Evolutionary conservation across 2,797 vertebrate genomes (phyloP), one percentile per base, ranked within the genome.

Genomic region (Rhodeus uyekii): DNA sequence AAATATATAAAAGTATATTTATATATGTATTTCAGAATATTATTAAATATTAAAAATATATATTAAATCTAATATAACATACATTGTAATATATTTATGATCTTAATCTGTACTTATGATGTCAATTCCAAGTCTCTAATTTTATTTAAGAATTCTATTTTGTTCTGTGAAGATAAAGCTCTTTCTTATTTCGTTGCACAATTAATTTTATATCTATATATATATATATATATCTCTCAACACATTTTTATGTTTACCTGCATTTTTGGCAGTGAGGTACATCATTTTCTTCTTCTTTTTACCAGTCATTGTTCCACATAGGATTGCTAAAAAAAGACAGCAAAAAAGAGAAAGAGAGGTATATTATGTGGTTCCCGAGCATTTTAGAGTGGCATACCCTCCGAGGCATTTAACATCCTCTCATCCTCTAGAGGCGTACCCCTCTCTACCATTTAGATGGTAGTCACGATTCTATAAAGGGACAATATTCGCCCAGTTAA

Each of bases 201-300:
- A n/a, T n/a, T n/a, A n/a, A n/a, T n/a, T n/a, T n/a, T n/a, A n/a
- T n/a, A n/a, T n/a, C n/a, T n/a, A n/a, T n/a, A n/a, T n/a, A n/a
- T n/a, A n/a, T n/a, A n/a, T n/a, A n/a, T n/a, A n/a, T n/a, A n/a
- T n/a, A n/a, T n/a, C n/a, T n/a, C n/a, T n/a, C n/a, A n/a, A n/a
- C n/a, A n/a, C n/a, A n/a, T n/a, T n/a, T n/a, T n/a, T n/a, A n/a
- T 16, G 7, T 10, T 60, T 34, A 98, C 98, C 98, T 95, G 97
- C 97, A 86, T 99, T 99, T 93, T 95, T 97, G 81, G 97, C 97
- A 29, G 97, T 98, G 81, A 99, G 94, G 87, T 99, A 99, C 98
- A 99, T 99, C 96, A 98, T 99, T 89, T 97, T 99, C 90, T 99
- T 99, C 94, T 99, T 99, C 93, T 97, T 99, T 88, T 98, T 99